Evolutionary conservation across 1,140 invertebrate genomes (phyloP), one percentile per base, ranked within the genome.

Genomic region (Apis laboriosa): DNA sequence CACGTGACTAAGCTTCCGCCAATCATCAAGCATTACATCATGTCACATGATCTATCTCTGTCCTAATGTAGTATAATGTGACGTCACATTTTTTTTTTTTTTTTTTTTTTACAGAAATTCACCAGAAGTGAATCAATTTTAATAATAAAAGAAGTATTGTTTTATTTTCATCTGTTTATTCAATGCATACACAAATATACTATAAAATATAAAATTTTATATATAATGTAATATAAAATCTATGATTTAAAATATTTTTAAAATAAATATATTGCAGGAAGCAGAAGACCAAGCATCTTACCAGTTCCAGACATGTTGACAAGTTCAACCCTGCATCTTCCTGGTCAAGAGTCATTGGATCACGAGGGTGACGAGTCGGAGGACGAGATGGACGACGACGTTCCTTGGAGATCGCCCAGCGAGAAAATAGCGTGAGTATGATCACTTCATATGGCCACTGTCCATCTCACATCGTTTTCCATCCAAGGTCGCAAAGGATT

Each of bases 251-350:
- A 43, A 43, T 43, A 43, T 43, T 43, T 43, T 43, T 43, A 7
- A 43, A 7, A 43, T 43, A 43, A 7, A 43, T 43, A 24, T 15
- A 4, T n/a, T 24, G 13, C 51, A 83, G 97, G 97, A n/a, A 97
- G 97, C 87, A 94, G 97, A 88, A 94, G 97, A 82, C 97, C 97
- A 2, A 98, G 97, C 80, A 98, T 98, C 78, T 93, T 98, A 66
- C 97, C 97, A 21, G 97, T 98, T 3, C 97, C 97, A 1, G 97
- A 98, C 90, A 98, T 97, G 96, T 95, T 98, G 86, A 97, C 97
- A 11, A 97, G 96, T 78, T 97, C 96, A 58, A 96, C 96, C 34
- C 94, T 97, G 71, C 97, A 97, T 90, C 96, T 97, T 74, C 95
- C 96, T 1, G 95, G 96, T 43, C 96, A 96, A 84, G 96, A 96